Conservation (phyloP, 2,888 invertebrate species). For the Argynnis bischoffii region DNA sequence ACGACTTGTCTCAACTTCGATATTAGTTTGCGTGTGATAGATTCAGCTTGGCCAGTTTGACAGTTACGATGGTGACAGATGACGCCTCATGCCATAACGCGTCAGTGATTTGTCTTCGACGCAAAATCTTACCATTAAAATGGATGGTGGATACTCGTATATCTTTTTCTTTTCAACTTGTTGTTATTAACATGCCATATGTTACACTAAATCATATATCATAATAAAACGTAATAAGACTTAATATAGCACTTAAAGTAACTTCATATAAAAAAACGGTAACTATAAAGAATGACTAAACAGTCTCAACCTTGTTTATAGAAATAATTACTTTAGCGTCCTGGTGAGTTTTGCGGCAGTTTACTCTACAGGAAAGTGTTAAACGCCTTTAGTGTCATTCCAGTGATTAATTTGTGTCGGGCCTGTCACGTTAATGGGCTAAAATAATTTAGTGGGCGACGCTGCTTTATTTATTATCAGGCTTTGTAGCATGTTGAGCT, state of each 20-base stretch:
- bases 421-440: constrained; percentile 75
- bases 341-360: constrained; percentile 40
- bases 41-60: constrained; percentile 74
- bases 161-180: not conserved
- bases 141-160: constrained; percentile 4
- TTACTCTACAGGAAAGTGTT: constrained; percentile 66
- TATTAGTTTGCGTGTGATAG: constrained; percentile 80
- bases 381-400: constrained; percentile 76
- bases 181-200: constrained; percentile 11
- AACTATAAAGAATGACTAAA: constrained; percentile 34
- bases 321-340: constrained; percentile 44
- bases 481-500: constrained; percentile 57
- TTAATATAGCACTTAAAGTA: not conserved
- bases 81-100: constrained; percentile 72
- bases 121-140: constrained; percentile 48
- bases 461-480: constrained; percentile 70
- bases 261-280: constrained; percentile 17
- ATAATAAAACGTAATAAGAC: no score
- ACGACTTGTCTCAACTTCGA: constrained; percentile 65
- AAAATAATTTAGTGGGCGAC: constrained; percentile 78
- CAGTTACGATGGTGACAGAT: constrained; percentile 79
- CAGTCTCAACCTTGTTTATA: constrained; percentile 37
- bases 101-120: constrained; percentile 75
- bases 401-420: constrained; percentile 78
- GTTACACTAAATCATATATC: not conserved